A percentile compares a stretch with the other conserved stretches of the same genome.
phyloP scores from a whole-genome alignment of 2,797 vertebrate species.

The Sebastes taczanowskii region DNA sequence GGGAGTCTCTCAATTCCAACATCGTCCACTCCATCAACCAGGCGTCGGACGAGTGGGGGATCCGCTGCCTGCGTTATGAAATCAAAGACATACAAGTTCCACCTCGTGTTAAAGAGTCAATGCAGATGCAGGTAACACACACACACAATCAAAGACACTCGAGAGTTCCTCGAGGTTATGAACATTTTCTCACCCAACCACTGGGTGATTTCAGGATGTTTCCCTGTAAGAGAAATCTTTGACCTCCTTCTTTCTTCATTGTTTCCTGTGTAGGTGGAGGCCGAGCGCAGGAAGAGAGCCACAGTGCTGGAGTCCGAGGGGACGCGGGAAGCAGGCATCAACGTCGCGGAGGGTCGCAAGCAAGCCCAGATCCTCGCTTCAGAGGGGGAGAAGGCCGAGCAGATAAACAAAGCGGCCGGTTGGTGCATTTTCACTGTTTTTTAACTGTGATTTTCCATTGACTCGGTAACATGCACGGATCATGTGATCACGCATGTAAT shows the following conservation, averaged over 20 bases:
- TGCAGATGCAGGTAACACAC: conserved; percentile 99
- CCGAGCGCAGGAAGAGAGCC: conserved; percentile 87
- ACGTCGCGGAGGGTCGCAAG: conserved; percentile 87
- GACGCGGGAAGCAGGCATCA: conserved; percentile 85
- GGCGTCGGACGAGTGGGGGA: conserved; percentile 89
- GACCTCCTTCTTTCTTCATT: background rate
- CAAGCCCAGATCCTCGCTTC: conserved; percentile 90
- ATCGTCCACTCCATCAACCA: conserved; percentile 88
- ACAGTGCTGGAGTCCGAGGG: conserved; percentile 89
- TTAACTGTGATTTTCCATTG: conserved; percentile 19
- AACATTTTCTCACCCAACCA: background rate
- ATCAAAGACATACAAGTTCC: conserved; percentile 98
- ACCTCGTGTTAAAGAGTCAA: conserved; percentile 90
- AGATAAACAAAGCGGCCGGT: conserved; percentile 90
- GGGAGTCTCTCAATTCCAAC: conserved; percentile 92
- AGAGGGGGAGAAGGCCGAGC: conserved; percentile 86
- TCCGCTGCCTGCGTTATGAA: conserved; percentile 92
- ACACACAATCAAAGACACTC: conserved; percentile 49
- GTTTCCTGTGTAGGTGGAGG: conserved; percentile 83
- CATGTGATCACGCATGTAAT: conserved; percentile 21
- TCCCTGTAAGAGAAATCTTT: background rate
- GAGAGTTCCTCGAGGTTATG: background rate
- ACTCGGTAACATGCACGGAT: background rate
- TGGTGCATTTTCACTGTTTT: background rate
- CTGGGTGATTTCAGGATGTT: conserved; percentile 10